Percentiles rank a stretch among this genome's conserved stretches.
Conservation (phyloP, 2,888 invertebrate species). For the Polymixis flavicincta region DNA sequence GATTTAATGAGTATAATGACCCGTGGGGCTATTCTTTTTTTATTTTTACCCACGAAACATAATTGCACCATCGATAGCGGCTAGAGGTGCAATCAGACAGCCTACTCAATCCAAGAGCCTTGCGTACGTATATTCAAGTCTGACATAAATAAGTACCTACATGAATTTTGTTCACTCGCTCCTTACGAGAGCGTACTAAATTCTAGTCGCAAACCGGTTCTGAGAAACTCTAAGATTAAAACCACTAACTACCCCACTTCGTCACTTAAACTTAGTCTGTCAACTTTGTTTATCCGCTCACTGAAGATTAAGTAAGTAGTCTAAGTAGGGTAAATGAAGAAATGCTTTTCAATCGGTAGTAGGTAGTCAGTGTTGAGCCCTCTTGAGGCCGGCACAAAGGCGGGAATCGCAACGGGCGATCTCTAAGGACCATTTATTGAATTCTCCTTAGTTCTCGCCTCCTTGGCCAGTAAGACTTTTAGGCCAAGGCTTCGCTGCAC, state of each 20-base stretch:
- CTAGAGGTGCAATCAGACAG: not conserved
- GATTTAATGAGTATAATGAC: too few relatives aligned
- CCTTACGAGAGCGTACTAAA: constrained; percentile 7
- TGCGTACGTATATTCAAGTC: too few relatives aligned
- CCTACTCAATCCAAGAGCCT: not conserved
- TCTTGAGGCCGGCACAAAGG: constrained; percentile 23
- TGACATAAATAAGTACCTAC: too few relatives aligned
- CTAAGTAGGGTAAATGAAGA: constrained; percentile 27
- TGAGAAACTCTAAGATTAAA: constrained; percentile 32
- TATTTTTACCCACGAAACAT: too few relatives aligned
- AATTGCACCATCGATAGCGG: not conserved
- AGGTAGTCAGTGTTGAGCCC: constrained; percentile 39
- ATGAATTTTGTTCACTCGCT: too few relatives aligned
- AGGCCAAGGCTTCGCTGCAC: constrained; percentile 18
- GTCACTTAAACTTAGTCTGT: constrained; percentile 20
- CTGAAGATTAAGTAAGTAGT: constrained; percentile 27
- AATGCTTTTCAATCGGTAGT: constrained; percentile 51
- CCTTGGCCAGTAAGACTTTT: constrained; percentile 25
- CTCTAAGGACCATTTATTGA: constrained; percentile 53
- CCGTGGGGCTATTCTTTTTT: too few relatives aligned
- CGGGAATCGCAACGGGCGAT: constrained; percentile 45
- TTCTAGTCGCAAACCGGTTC: constrained; percentile 6
- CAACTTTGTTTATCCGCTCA: constrained; percentile 40
- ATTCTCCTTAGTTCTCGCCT: constrained; percentile 27
- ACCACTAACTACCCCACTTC: constrained; percentile 19